Evolutionary conservation across 2,113 vertebrate genomes (phyloP).

Genomic region (Monopterus albus): DNA sequence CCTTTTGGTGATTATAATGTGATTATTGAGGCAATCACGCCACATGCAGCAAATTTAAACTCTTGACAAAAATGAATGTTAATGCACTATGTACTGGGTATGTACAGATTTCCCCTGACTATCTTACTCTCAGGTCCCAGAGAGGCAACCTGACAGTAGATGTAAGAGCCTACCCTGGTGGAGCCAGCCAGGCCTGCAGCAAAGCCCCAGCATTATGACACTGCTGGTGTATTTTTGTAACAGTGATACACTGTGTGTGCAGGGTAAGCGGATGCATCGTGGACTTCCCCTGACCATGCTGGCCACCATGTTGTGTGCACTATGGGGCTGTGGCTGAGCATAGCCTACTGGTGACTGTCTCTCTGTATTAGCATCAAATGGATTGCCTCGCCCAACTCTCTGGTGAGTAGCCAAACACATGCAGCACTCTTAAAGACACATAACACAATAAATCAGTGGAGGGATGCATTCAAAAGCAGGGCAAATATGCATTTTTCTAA

Average conservation of each 20-base stretch:
- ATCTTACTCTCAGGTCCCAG: not conserved
- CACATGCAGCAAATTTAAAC: not conserved
- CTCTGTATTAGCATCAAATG: conserved; percentile 49
- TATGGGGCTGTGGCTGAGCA: conserved; percentile 31
- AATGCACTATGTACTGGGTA: no score
- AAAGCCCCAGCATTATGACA: not conserved
- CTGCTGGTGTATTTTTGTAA: conserved; percentile 29
- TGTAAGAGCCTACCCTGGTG: not conserved
- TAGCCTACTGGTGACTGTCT: conserved; percentile 42
- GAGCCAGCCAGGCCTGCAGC: conserved; percentile 9
- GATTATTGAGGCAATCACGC: no score
- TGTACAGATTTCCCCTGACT: no score
- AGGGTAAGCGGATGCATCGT: not conserved
- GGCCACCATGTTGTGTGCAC: not conserved
- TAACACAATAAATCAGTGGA: not conserved
- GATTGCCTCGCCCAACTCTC: conserved; percentile 54
- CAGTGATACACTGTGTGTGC: conserved; percentile 19
- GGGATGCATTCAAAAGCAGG: not conserved
- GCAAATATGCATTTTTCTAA: not conserved
- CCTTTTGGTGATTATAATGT: not conserved
- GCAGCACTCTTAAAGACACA: conserved; percentile 38
- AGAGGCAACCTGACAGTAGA: not conserved
- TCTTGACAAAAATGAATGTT: not conserved
- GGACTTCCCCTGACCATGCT: conserved; percentile 40
- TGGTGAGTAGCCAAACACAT: conserved; percentile 40